These are phyloP conservation scores for Cryptotis parvus DNA, from an alignment of 2,113 vertebrate genomes.

Conservation along the genomic window DNA sequence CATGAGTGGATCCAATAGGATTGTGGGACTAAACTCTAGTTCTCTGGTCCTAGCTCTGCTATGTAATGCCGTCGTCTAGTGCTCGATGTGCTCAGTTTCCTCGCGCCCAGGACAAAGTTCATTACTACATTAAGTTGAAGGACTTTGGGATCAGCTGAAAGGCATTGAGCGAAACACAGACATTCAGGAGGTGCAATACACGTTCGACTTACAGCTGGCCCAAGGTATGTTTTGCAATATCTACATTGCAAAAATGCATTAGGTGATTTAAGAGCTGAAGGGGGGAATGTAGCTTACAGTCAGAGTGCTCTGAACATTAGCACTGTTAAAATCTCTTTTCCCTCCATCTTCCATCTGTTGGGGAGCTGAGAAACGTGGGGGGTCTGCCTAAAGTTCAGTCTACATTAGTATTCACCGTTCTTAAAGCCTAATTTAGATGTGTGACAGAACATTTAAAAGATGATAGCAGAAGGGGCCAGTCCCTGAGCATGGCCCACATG, in stretches of 20 bases:
- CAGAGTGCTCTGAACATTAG: not conserved
- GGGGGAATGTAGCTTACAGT: not conserved
- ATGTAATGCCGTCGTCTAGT: conserved; percentile 98
- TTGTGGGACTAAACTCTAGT: not conserved
- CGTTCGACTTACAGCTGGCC: conserved; percentile 93
- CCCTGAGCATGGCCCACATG: too few relatives aligned
- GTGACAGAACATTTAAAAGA: too few relatives aligned
- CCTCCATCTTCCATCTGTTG: not conserved
- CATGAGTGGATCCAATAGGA: not conserved
- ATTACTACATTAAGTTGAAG: conserved; percentile 98
- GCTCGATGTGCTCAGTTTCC: conserved; percentile 99
- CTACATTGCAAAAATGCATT: not conserved
- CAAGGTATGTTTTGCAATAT: conserved; percentile 95
- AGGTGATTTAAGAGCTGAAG: not conserved
- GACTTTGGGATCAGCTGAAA: conserved; percentile 96
- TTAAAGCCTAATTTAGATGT: not conserved
- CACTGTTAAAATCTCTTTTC: not conserved
- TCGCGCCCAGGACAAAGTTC: conserved; percentile 98
- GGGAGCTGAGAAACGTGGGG: not conserved
- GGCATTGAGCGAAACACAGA: conserved; percentile 89
- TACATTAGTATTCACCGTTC: not conserved
- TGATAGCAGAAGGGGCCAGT: too few relatives aligned
- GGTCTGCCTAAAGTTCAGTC: not conserved
- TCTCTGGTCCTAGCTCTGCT: conserved; percentile 90
- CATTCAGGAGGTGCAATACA: conserved; percentile 93